These are phyloP conservation scores for Polyommatus icarus DNA, from an alignment of 2,888 invertebrate species.

Conservation along the genomic window DNA sequence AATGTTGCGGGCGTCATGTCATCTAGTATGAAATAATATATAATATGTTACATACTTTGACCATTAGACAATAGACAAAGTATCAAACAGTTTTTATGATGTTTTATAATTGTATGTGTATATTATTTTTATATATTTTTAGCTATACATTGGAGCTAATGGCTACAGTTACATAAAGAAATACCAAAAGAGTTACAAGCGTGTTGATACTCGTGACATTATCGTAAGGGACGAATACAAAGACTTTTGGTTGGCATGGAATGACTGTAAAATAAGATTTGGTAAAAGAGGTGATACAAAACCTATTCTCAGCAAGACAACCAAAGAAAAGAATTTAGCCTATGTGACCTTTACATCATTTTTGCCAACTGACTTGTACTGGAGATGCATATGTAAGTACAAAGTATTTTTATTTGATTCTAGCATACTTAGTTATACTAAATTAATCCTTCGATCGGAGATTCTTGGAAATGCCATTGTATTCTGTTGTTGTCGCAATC, in stretches of 20 bases:
- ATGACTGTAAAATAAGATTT: slow-evolving; percentile 60
- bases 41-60: too few relatives aligned
- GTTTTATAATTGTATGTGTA: background rate
- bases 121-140: background rate
- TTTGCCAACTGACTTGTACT: slow-evolving; percentile 38
- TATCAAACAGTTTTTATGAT: too few relatives aligned
- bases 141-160: slow-evolving; percentile 35
- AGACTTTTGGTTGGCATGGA: slow-evolving; percentile 77
- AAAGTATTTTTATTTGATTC: too few relatives aligned
- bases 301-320: slow-evolving; percentile 45
- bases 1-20: too few relatives aligned
- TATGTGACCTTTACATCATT: slow-evolving; percentile 44
- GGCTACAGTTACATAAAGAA: slow-evolving; percentile 33
- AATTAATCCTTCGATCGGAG: too few relatives aligned
- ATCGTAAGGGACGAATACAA: slow-evolving; percentile 62
- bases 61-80: too few relatives aligned
- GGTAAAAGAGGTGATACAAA: slow-evolving; percentile 61
- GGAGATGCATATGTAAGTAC: slow-evolving; percentile 56
- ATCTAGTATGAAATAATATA: too few relatives aligned
- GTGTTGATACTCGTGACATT: slow-evolving; percentile 50
- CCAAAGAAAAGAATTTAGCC: slow-evolving; percentile 46
- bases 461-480: too few relatives aligned
- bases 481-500: too few relatives aligned
- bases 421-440: too few relatives aligned
- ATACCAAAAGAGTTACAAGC: slow-evolving; percentile 20